A percentile compares a stretch with the other conserved stretches of the same genome.
Evolutionary conservation across 2,113 vertebrate species (phyloP).

Genomic region (Ageneiosus marmoratus): DNA sequence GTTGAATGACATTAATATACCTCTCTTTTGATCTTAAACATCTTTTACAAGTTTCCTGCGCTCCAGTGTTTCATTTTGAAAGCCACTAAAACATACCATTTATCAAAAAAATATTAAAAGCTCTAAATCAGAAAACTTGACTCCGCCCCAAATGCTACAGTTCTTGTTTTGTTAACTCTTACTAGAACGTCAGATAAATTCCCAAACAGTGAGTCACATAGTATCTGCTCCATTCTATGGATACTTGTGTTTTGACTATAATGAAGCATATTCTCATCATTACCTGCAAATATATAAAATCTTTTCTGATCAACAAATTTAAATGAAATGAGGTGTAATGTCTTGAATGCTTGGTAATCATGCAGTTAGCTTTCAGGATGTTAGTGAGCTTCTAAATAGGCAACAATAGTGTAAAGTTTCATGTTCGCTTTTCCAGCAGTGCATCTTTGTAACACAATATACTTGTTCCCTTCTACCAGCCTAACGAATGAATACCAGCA

Average conservation of each 20-base stretch:
- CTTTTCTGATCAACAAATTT: not conserved
- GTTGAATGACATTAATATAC: not conserved
- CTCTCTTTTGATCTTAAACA: not conserved
- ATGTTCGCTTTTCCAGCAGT: not conserved
- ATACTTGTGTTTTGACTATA: not conserved
- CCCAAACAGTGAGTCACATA: not conserved
- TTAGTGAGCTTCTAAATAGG: not conserved
- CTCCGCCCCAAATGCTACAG: not conserved
- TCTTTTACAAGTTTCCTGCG: not conserved
- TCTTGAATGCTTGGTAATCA: not conserved
- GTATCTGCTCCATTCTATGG: not conserved
- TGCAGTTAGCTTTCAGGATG: not conserved
- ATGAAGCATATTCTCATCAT: not conserved
- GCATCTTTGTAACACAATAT: not conserved
- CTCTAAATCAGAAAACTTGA: not conserved
- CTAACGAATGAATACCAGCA: not conserved
- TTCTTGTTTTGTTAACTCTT: not conserved
- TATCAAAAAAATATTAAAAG: not conserved
- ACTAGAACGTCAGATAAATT: not conserved
- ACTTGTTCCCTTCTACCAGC: not conserved
- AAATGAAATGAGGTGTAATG: not conserved
- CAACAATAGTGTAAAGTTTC: not conserved
- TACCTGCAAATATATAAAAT: no score
- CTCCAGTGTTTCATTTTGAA: not conserved
- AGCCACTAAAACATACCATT: not conserved